These are phyloP conservation scores for Eulacestoma nigropectus DNA, from an alignment of 2,113 vertebrate species.

Conservation along the genomic window DNA sequence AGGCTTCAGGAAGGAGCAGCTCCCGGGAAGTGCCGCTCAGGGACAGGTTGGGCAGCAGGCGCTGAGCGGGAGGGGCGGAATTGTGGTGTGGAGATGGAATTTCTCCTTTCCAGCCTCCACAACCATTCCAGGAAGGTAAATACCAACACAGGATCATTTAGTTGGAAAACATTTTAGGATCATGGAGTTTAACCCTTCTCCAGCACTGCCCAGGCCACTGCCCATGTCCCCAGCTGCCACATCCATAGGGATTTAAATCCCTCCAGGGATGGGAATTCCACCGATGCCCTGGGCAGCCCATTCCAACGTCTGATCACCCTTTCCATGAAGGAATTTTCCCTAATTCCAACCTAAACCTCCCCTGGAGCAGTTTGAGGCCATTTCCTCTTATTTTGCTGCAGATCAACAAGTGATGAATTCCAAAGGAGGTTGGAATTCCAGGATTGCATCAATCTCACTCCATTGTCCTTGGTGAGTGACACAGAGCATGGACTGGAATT, in stretches of 20 bases:
- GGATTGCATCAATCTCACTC: background rate
- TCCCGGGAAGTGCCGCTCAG: background rate
- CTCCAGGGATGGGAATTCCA: too few species aligned
- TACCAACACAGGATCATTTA: fast-evolving
- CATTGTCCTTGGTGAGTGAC: background rate
- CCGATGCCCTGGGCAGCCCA: too few species aligned
- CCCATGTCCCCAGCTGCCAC: background rate
- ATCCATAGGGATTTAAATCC: background rate
- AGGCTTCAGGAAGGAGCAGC: background rate
- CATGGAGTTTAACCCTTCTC: too few species aligned
- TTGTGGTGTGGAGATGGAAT: fast-evolving
- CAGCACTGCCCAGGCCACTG: background rate
- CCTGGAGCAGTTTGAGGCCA: too few species aligned
- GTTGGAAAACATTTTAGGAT: background rate
- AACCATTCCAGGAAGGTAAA: background rate
- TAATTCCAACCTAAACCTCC: background rate
- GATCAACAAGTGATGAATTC: background rate
- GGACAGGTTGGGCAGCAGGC: background rate
- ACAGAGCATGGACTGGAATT: background rate
- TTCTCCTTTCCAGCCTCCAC: background rate
- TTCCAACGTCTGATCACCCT: background rate
- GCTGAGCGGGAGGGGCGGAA: fast-evolving
- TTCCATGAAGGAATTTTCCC: background rate
- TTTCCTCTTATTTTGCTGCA: background rate
- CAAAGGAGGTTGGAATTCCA: background rate